phyloP scores from a whole-genome alignment of 2,797 vertebrate genomes.

The Acanthurus tractus region DNA sequence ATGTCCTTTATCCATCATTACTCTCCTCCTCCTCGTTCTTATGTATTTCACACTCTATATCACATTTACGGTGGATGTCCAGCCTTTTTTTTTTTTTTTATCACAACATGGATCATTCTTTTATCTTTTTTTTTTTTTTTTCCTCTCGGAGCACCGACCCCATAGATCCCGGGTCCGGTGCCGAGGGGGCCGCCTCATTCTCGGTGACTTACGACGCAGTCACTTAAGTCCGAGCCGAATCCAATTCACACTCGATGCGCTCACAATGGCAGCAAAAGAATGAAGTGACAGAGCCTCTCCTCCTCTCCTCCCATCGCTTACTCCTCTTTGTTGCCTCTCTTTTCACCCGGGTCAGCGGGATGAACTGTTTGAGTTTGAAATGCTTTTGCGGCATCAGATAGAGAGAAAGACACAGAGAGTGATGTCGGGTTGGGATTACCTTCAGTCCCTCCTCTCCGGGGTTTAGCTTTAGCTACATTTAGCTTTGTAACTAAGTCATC shows the following conservation, averaged over 20 bases:
- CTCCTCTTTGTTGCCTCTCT: conserved; percentile 33
- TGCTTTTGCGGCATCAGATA: neutral
- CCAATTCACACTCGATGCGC: conserved; percentile 46
- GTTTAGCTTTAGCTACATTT: conserved; percentile 24
- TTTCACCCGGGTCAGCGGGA: conserved; percentile 22
- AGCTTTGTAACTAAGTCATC: conserved; percentile 25
- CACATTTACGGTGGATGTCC: neutral
- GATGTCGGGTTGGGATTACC: conserved; percentile 13
- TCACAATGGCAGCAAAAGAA: conserved; percentile 59
- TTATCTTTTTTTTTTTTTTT: neutral
- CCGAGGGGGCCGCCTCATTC: neutral
- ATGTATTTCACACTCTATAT: conserved; percentile 18
- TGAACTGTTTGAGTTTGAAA: neutral
- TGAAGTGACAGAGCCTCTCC: conserved; percentile 41
- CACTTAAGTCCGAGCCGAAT: conserved; percentile 45
- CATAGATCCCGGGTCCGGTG: neutral
- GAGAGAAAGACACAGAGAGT: neutral
- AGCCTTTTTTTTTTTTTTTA: neutral
- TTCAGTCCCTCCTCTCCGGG: neutral
- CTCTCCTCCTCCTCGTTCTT: neutral
- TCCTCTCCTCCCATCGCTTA: conserved; percentile 45
- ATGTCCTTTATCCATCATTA: conserved; percentile 29
- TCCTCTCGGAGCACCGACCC: conserved; percentile 5
- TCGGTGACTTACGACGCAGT: conserved; percentile 24
- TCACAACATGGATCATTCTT: conserved; percentile 7